Conservation (phyloP, 2,113 vertebrate species). For the Pipra filicauda region DNA sequence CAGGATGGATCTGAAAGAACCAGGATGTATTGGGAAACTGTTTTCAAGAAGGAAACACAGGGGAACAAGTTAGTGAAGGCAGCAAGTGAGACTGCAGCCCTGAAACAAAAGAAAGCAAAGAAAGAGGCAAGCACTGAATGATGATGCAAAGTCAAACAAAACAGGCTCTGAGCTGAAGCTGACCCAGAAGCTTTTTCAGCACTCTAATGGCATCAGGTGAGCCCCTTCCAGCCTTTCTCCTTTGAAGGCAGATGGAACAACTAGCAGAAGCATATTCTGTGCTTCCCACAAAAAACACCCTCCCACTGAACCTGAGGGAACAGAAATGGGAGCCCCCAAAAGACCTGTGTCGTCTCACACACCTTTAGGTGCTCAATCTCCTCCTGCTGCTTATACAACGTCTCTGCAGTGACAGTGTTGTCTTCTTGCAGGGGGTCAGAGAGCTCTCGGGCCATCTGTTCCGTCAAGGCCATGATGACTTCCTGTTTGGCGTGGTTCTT, state of each 20-base stretch:
- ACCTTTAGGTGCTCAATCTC: conserved; percentile 87
- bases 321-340: neutral
- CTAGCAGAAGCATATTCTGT: neutral
- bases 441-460: conserved; percentile 76
- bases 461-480: conserved; percentile 86
- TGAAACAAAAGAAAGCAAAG: neutral
- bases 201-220: neutral
- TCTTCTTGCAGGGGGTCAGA: neutral
- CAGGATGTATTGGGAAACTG: neutral
- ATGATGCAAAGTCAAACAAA: neutral
- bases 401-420: conserved; percentile 30
- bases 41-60: neutral
- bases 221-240: neutral
- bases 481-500: conserved; percentile 89
- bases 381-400: conserved; percentile 75
- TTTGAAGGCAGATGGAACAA: neutral
- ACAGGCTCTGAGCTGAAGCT: neutral
- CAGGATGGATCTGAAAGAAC: neutral
- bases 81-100: neutral
- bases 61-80: neutral
- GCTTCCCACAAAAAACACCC: neutral
- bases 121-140: neutral
- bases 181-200: neutral
- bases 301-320: neutral
- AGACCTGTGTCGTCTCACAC: neutral